Percentiles rank a stretch among this genome's conserved stretches.
Conservation (phyloP, 2,888 invertebrate genomes). For the Polia nebulosa region DNA sequence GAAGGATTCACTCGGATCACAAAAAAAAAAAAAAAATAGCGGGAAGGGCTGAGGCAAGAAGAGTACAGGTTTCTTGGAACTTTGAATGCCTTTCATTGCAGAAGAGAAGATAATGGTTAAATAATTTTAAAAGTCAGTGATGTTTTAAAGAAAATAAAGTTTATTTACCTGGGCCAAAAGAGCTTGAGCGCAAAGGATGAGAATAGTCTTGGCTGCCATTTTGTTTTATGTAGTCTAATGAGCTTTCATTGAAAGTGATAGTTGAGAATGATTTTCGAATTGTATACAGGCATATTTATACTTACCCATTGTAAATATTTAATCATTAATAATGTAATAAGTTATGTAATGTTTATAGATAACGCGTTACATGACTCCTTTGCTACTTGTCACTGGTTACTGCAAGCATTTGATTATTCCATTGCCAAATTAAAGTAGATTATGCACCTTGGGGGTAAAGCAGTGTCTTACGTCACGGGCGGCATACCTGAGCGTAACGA, state of each 20-base stretch:
- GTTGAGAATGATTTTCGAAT: constrained; percentile 48
- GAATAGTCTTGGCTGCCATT: constrained; percentile 71
- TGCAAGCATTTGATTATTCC: too few species aligned
- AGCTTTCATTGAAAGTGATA: neutral
- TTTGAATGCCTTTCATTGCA: too few species aligned
- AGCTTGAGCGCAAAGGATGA: constrained; percentile 70
- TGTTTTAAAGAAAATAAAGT: neutral
- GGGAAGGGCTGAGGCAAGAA: too few species aligned
- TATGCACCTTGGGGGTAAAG: too few species aligned
- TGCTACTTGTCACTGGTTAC: neutral
- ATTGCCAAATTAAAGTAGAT: too few species aligned
- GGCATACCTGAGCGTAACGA: too few species aligned
- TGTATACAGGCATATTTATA: constrained; percentile 38
- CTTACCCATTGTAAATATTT: constrained; percentile 9
- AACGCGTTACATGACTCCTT: neutral
- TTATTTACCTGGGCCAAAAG: constrained; percentile 72
- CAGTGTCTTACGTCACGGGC: too few species aligned
- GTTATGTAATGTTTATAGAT: constrained; percentile 25
- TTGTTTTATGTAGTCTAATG: constrained; percentile 28
- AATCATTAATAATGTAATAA: constrained; percentile 25
- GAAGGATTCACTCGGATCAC: too few species aligned
- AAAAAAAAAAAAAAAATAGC: too few species aligned
- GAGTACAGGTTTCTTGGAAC: too few species aligned
- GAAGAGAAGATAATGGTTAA: too few species aligned
- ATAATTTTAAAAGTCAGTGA: too few species aligned